Percentiles rank a stretch among this genome's conserved stretches.
phyloP scores from a whole-genome alignment of 1,140 invertebrate species.

The Ceratosolen solmsi region DNA sequence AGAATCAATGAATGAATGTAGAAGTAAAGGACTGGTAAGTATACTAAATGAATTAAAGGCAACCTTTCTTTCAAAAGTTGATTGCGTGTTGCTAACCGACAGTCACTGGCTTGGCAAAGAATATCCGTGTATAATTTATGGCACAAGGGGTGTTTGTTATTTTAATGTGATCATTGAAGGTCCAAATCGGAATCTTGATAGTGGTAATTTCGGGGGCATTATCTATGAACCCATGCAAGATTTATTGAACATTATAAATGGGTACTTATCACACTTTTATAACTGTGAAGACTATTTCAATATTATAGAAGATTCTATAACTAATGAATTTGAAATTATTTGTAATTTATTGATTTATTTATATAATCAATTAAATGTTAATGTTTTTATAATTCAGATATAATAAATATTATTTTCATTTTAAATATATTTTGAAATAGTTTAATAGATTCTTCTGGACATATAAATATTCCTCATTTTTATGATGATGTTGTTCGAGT shows the following conservation, averaged over 20 bases:
- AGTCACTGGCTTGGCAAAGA: constrained; percentile 82
- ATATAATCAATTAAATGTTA: too few relatives aligned
- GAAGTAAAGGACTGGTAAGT: constrained; percentile 67
- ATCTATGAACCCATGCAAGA: constrained; percentile 75
- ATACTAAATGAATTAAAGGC: constrained; percentile 75
- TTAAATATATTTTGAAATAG: constrained; percentile 45
- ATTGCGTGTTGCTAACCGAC: constrained; percentile 79
- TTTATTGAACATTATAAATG: constrained; percentile 70
- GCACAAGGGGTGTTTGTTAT: constrained; percentile 78
- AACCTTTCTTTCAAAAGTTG: constrained; percentile 74
- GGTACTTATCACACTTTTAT: not conserved
- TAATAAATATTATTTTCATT: not conserved
- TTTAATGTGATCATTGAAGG: constrained; percentile 77
- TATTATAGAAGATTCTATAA: too few relatives aligned
- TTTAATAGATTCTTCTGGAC: constrained; percentile 69
- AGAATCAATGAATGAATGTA: constrained; percentile 80
- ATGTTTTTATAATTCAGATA: too few relatives aligned
- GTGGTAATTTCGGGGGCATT: constrained; percentile 78
- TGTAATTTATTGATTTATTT: too few relatives aligned
- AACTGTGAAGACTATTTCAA: too few relatives aligned
- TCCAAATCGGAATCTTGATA: constrained; percentile 77
- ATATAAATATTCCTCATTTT: constrained; percentile 73
- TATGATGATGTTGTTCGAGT: constrained; percentile 70
- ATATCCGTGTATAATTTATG: constrained; percentile 80
- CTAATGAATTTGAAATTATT: too few relatives aligned